These are phyloP conservation scores for Bufo bufo DNA, from an alignment of 2,113 vertebrate genomes.

Conservation along the genomic window DNA sequence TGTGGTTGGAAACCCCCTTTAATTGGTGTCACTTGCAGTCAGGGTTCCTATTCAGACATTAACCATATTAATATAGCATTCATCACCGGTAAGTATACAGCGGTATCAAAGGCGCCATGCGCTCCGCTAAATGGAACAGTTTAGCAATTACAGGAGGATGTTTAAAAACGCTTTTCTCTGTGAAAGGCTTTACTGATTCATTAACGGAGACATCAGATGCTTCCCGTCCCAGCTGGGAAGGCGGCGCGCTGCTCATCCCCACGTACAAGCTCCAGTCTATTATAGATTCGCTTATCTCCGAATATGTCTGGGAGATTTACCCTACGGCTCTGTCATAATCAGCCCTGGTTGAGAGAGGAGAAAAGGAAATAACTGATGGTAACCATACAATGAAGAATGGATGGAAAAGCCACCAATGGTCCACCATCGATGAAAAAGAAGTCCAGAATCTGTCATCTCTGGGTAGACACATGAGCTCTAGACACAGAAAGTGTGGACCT, in stretches of 20 bases:
- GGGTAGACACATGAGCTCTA: no score
- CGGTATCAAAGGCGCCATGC: not conserved
- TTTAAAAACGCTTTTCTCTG: conserved; percentile 24
- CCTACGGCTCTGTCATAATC: not conserved
- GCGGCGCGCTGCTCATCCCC: not conserved
- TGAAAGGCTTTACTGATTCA: conserved; percentile 30
- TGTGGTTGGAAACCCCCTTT: not conserved
- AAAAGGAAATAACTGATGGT: not conserved
- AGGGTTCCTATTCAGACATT: not conserved
- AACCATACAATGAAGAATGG: not conserved
- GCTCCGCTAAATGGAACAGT: not conserved
- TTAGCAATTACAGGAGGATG: conserved; percentile 33
- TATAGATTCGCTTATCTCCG: not conserved
- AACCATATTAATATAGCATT: not conserved
- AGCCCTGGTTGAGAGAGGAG: not conserved
- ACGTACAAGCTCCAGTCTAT: not conserved
- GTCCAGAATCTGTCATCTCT: no score
- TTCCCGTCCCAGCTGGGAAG: conserved; percentile 17
- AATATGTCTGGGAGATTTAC: not conserved
- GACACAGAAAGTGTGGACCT: no score
- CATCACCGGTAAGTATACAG: conserved; percentile 1
- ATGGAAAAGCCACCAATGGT: not conserved
- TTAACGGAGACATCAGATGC: conserved; percentile 30
- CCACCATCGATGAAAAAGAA: no score
- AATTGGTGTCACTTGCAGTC: not conserved